Percentiles rank a stretch among this genome's conserved stretches.
Evolutionary conservation across 2,113 vertebrate species (phyloP).

Genomic region (Dolichallabes microphthalmus): DNA sequence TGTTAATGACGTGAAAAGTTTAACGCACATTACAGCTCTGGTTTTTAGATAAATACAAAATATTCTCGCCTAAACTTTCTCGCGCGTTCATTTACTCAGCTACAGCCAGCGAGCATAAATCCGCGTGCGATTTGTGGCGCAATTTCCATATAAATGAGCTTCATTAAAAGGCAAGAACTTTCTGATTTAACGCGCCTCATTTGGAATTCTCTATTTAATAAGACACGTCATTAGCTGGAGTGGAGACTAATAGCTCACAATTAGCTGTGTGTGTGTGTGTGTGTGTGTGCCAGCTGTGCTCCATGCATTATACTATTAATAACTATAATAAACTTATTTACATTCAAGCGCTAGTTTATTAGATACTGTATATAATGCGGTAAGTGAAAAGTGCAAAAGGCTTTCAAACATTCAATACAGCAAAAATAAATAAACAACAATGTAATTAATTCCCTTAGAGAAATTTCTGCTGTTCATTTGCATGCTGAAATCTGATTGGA

Average conservation of each 20-base stretch:
- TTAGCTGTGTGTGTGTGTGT: conserved; percentile 59
- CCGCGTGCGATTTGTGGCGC: conserved; percentile 67
- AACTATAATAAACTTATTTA: conserved; percentile 19
- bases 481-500: neutral
- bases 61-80: conserved; percentile 16
- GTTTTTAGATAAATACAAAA: conserved; percentile 8
- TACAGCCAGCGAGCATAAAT: conserved; percentile 68
- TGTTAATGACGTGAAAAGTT: conserved; percentile 10
- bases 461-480: conserved; percentile 40
- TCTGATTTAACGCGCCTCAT: conserved; percentile 78
- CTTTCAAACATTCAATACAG: neutral
- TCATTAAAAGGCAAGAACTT: conserved; percentile 78
- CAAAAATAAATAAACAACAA: neutral
- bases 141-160: conserved; percentile 83
- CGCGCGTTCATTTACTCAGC: conserved; percentile 49
- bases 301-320: conserved; percentile 8
- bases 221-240: conserved; percentile 76
- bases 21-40: neutral
- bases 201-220: conserved; percentile 81
- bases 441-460: neutral
- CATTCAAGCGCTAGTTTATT: neutral
- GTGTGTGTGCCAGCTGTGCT: conserved; percentile 22
- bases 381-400: neutral
- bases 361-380: neutral
- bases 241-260: conserved; percentile 76